These are phyloP conservation scores for Microcebus ravelobensis DNA, from an alignment of 2,113 vertebrate species.

Conservation along the genomic window DNA sequence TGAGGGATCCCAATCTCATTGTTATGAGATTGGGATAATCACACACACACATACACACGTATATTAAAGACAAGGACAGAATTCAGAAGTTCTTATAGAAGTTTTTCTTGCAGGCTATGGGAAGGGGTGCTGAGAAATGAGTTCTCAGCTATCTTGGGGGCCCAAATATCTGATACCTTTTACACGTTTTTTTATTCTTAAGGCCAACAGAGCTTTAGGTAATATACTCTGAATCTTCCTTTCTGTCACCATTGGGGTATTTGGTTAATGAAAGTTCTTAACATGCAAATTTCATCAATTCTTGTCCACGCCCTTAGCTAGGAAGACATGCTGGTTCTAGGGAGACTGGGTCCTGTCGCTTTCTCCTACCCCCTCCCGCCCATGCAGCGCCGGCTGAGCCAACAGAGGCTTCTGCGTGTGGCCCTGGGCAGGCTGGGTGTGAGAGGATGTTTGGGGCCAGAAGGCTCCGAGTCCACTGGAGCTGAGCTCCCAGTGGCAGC, in stretches of 20 bases:
- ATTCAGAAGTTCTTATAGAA: too few relatives aligned
- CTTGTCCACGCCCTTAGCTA: background rate
- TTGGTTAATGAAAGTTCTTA: slow-evolving; percentile 10
- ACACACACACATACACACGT: too few relatives aligned
- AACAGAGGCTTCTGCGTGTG: background rate
- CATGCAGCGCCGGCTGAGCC: background rate
- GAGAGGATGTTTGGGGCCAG: slow-evolving; percentile 51
- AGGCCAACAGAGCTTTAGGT: background rate
- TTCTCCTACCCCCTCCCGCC: background rate
- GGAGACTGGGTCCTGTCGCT: background rate
- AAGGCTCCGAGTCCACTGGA: slow-evolving; percentile 31
- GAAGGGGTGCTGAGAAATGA: background rate
- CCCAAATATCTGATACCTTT: background rate
- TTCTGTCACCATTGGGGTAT: background rate
- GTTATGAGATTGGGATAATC: too few relatives aligned
- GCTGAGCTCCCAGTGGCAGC: background rate
- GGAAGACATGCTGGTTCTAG: background rate
- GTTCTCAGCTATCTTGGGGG: background rate
- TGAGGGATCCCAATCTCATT: too few relatives aligned
- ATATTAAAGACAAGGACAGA: too few relatives aligned
- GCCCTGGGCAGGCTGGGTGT: background rate
- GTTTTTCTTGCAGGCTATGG: too few relatives aligned
- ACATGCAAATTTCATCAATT: background rate
- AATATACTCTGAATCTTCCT: background rate
- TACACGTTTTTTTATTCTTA: background rate